Conservation (phyloP, 2,113 vertebrate species). For the Cyanocitta stelleri region DNA sequence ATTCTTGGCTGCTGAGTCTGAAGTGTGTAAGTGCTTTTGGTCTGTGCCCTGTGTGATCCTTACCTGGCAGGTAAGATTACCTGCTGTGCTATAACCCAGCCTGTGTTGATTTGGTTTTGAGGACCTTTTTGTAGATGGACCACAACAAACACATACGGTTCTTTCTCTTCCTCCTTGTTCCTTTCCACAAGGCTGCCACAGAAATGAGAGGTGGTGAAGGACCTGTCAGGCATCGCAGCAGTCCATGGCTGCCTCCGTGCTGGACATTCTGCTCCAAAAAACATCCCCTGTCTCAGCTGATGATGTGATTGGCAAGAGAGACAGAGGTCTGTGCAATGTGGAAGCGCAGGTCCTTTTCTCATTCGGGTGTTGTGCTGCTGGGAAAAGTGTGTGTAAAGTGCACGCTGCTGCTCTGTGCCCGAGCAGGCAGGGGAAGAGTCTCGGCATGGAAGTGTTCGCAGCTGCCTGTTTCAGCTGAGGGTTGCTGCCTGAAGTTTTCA, state of each 20-base stretch:
- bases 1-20: neutral
- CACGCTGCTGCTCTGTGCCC: accelerated
- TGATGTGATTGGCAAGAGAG: neutral
- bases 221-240: neutral
- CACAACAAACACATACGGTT: accelerated
- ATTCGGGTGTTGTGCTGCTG: accelerated
- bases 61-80: neutral
- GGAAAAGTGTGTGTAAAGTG: neutral
- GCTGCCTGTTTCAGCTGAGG: neutral
- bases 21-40: neutral
- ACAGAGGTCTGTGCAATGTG: neutral
- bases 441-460: neutral
- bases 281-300: neutral
- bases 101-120: neutral
- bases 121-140: neutral
- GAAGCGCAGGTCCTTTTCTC: neutral
- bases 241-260: accelerated
- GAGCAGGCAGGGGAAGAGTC: neutral
- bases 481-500: neutral
- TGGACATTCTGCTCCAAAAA: neutral
- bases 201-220: neutral
- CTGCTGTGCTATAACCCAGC: accelerated
- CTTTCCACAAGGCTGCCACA: accelerated
- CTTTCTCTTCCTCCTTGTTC: neutral
- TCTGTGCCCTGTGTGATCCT: neutral